Percentiles rank a stretch among this genome's conserved stretches.
Evolutionary conservation across 2,888 invertebrate species (phyloP).

Genomic region (Dyspetes luteomarginatus): DNA sequence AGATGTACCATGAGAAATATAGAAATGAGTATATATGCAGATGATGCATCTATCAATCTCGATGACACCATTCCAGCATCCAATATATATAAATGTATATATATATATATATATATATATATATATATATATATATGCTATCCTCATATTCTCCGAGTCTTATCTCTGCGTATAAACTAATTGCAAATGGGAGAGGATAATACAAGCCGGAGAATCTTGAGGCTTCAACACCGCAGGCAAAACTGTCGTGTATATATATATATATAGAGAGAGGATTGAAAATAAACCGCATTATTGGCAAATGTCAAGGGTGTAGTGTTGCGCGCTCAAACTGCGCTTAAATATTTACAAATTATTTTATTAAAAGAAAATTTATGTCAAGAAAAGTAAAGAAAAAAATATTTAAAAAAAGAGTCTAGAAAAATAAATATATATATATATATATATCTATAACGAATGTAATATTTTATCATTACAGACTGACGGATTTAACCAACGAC

Average conservation of each 20-base stretch:
- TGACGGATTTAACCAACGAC: slow-evolving; percentile 3
- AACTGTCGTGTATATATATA: too few relatives aligned
- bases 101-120: neutral
- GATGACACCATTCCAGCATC: slow-evolving; percentile 39
- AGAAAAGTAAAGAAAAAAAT: too few relatives aligned
- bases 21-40: slow-evolving; percentile 31
- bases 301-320: slow-evolving; percentile 59
- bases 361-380: too few relatives aligned
- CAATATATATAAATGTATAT: neutral
- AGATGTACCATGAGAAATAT: slow-evolving; percentile 27
- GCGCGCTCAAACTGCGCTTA: slow-evolving; percentile 1
- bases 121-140: too few relatives aligned
- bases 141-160: slow-evolving; percentile 14
- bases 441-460: too few relatives aligned
- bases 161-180: slow-evolving; percentile 51
- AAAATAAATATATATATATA: neutral
- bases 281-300: slow-evolving; percentile 35
- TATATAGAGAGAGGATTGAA: slow-evolving; percentile 28
- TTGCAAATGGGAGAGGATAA: slow-evolving; percentile 41
- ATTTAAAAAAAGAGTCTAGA: neutral
- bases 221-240: slow-evolving; percentile 23
- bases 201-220: slow-evolving; percentile 6
- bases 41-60: slow-evolving; percentile 43
- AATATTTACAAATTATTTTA: neutral
- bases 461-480: slow-evolving; percentile 34